phyloP scores from a whole-genome alignment of 1,140 invertebrate genomes.

The Arion vulgaris region DNA sequence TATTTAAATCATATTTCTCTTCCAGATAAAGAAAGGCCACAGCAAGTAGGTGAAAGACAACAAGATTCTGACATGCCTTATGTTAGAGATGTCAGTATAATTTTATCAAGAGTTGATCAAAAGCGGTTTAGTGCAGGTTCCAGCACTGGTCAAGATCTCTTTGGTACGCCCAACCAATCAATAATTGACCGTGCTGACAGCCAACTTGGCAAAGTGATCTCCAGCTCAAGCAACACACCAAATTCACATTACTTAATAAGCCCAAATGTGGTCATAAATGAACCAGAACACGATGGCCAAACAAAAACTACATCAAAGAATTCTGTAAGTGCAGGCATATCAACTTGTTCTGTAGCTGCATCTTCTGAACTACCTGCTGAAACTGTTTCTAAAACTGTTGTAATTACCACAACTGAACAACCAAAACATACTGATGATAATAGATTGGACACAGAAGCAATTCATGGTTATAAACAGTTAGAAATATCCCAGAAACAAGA shows the following conservation, averaged over 20 bases:
- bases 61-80: neutral
- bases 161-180: conserved; percentile 42
- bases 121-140: conserved; percentile 27
- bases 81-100: neutral
- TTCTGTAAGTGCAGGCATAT: no score
- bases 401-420: neutral
- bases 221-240: conserved; percentile 38
- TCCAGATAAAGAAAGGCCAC: neutral
- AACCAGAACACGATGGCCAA: neutral
- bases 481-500: neutral
- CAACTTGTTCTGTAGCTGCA: neutral
- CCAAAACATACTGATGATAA: neutral
- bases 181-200: conserved; percentile 46
- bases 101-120: neutral
- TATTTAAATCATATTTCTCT: neutral
- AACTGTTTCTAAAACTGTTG: neutral
- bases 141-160: conserved; percentile 30
- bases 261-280: neutral
- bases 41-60: neutral
- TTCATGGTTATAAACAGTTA: neutral
- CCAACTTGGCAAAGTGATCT: conserved; percentile 38
- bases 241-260: conserved; percentile 33
- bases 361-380: conserved; percentile 13
- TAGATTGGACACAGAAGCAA: neutral
- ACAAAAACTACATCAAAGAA: neutral